Conservation (phyloP, 2,113 vertebrate species). For the Lepus timidus region DNA sequence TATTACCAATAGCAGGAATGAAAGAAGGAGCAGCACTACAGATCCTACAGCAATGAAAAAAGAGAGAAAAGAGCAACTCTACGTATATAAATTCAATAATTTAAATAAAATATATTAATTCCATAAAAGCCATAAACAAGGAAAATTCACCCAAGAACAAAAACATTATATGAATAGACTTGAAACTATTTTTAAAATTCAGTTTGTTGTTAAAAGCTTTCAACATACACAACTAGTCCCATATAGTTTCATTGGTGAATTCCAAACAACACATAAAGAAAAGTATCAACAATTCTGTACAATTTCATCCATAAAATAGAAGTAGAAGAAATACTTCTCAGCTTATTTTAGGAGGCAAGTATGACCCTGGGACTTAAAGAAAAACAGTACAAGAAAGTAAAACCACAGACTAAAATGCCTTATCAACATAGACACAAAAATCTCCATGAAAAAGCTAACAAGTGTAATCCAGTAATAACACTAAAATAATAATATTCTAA, state of each 20-base stretch:
- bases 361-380: neutral
- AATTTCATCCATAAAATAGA: neutral
- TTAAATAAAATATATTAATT: neutral
- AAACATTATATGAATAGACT: neutral
- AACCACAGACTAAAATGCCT: constrained; percentile 4
- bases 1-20: neutral
- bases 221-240: neutral
- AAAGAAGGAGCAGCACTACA: neutral
- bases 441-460: neutral
- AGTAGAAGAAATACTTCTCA: neutral
- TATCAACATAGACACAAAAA: neutral
- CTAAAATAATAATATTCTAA: neutral
- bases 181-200: neutral
- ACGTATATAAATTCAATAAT: neutral
- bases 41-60: neutral
- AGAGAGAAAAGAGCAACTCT: neutral
- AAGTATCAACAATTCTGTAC: neutral
- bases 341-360: neutral
- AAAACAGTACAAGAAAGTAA: constrained; percentile 25
- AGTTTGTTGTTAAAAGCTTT: constrained; percentile 27
- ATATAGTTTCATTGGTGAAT: neutral
- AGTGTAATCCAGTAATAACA: neutral
- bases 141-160: constrained; percentile 15
- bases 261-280: neutral
- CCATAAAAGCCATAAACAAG: neutral